Evolutionary conservation across 2,113 vertebrate genomes (phyloP).

Genomic region (Neotoma lepida): DNA sequence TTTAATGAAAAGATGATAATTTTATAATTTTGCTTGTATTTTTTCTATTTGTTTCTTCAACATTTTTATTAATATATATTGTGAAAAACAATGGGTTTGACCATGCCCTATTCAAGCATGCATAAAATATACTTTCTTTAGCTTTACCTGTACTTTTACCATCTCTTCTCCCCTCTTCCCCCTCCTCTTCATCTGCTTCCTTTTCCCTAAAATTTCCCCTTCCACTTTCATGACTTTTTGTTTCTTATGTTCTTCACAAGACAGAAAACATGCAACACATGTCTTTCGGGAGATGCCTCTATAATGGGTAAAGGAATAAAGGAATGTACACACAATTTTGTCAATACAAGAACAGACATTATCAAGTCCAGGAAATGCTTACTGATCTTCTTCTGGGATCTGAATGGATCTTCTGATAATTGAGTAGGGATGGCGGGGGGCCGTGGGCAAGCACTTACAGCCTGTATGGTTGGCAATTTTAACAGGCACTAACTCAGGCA

Average conservation of each 20-base stretch:
- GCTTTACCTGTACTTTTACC: background rate
- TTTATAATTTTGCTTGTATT: background rate
- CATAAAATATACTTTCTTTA: background rate
- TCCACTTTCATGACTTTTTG: background rate
- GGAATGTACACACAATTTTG: background rate
- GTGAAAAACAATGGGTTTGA: background rate
- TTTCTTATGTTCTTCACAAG: background rate
- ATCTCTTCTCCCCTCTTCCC: background rate
- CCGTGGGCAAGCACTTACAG: conserved; percentile 91
- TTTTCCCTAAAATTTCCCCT: background rate
- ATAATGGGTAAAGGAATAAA: background rate
- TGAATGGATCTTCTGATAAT: conserved; percentile 88
- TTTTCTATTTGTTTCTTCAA: background rate
- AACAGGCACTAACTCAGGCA: conserved; percentile 93
- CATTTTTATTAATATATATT: background rate
- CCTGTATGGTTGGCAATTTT: conserved; percentile 96
- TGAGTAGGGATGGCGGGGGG: conserved; percentile 82
- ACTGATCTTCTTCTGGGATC: conserved; percentile 85
- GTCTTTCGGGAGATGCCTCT: background rate
- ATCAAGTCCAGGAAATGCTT: conserved; percentile 67
- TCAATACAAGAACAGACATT: conserved; percentile 1
- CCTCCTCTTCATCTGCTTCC: background rate
- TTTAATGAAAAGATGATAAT: background rate
- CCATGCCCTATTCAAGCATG: background rate
- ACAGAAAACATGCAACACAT: background rate